phyloP scores from a whole-genome alignment of 1,140 invertebrate species.

The Trachymyrmex cornetzi region DNA sequence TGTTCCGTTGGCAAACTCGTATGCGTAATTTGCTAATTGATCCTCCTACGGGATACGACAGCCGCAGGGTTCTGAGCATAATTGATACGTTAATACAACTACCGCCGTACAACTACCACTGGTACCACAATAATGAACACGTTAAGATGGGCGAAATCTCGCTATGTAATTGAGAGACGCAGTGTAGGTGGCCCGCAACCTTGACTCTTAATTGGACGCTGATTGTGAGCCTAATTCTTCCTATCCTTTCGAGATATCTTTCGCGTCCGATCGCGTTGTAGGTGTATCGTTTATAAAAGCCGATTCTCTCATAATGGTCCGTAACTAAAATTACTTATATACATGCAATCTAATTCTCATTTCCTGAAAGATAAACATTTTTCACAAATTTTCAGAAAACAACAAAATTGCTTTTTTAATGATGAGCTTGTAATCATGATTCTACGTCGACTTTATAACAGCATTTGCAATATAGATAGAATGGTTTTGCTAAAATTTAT shows the following conservation, averaged over 20 bases:
- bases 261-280: slow-evolving; percentile 31
- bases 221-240: slow-evolving; percentile 67
- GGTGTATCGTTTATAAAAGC: slow-evolving; percentile 18
- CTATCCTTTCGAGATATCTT: slow-evolving; percentile 47
- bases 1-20: neutral
- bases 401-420: neutral
- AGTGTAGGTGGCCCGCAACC: slow-evolving; percentile 18
- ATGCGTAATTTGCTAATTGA: slow-evolving; percentile 16
- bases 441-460: neutral
- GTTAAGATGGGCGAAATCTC: slow-evolving; percentile 78
- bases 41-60: neutral
- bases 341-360: neutral
- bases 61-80: slow-evolving; percentile 29
- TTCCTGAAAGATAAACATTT: slow-evolving; percentile 3
- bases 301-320: slow-evolving; percentile 44
- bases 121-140: slow-evolving; percentile 71
- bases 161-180: slow-evolving; percentile 76
- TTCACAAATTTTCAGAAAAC: neutral
- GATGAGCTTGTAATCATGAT: neutral
- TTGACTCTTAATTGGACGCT: slow-evolving; percentile 64
- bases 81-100: slow-evolving; percentile 76
- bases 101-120: slow-evolving; percentile 1
- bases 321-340: slow-evolving; percentile 47
- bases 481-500: neutral
- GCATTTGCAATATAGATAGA: neutral